phyloP scores from a whole-genome alignment of 2,113 vertebrate genomes.

The Pluvianellus socialis region DNA sequence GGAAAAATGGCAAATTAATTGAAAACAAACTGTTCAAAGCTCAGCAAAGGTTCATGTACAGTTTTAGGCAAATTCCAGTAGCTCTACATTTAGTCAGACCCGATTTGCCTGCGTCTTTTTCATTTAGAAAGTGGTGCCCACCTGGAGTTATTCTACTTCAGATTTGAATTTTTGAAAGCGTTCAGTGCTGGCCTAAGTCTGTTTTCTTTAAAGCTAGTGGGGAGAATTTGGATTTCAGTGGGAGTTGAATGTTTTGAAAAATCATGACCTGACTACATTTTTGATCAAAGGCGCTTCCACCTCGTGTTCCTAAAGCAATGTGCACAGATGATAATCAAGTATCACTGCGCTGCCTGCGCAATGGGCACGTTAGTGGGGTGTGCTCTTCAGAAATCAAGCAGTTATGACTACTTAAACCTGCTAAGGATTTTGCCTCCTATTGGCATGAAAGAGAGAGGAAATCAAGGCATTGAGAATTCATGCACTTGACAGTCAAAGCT shows the following conservation, averaged over 20 bases:
- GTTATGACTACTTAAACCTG: neutral
- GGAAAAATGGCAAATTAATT: neutral
- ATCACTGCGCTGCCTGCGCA: neutral
- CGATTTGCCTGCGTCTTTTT: neutral
- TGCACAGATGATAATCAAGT: neutral
- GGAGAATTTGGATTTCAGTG: neutral
- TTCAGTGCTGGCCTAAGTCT: neutral
- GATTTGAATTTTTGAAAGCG: neutral
- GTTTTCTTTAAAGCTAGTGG: neutral
- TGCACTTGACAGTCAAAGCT: neutral
- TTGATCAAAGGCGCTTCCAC: neutral
- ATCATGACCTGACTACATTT: neutral
- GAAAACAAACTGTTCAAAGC: neutral
- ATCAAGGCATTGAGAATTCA: neutral
- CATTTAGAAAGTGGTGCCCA: neutral
- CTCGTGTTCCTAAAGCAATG: neutral
- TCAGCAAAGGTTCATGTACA: neutral
- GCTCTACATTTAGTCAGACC: neutral
- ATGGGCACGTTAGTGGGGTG: fast-evolving
- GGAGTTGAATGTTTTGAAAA: neutral
- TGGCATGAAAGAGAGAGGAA: neutral
- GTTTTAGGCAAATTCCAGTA: neutral
- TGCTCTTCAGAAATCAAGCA: neutral
- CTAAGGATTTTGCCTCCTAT: neutral
- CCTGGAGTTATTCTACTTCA: neutral